A percentile compares a stretch with the other conserved stretches of the same genome.
These are phyloP conservation scores for Henricia sp. DNA, from an alignment of 53 echinoderm and acorn worm genomes.

Conservation along the genomic window DNA sequence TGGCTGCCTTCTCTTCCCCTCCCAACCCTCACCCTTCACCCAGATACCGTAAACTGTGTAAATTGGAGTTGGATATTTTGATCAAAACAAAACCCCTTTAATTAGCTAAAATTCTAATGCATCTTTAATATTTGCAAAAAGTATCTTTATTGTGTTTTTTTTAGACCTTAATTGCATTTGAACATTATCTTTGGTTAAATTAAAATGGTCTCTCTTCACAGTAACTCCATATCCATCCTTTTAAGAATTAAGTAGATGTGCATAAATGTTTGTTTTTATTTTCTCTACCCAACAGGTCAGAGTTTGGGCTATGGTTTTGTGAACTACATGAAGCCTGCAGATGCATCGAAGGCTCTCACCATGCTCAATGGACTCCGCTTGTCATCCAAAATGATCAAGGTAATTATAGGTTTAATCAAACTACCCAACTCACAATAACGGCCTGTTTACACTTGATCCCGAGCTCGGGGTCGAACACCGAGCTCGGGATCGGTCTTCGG, in stretches of 20 bases:
- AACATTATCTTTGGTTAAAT: not conserved
- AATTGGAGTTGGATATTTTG: not conserved
- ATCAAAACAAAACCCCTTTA: too few relatives aligned
- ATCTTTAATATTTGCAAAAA: not conserved
- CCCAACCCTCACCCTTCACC: not conserved
- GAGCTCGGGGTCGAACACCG: too few relatives aligned
- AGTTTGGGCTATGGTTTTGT: slow-evolving; percentile 99
- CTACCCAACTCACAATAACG: too few relatives aligned
- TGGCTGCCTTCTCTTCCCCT: not conserved
- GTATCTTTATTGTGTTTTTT: not conserved
- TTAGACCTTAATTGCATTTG: not conserved
- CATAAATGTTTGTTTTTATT: slow-evolving; percentile 66
- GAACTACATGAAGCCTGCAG: slow-evolving; percentile 97
- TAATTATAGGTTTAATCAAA: slow-evolving; percentile 27
- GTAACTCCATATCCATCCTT: slow-evolving; percentile 25
- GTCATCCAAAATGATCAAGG: slow-evolving; percentile 97
- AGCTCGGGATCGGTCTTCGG: too few relatives aligned
- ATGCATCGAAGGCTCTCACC: slow-evolving; percentile 92
- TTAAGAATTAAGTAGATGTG: slow-evolving; percentile 47
- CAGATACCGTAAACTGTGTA: too few relatives aligned
- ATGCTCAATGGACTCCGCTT: slow-evolving; percentile 94
- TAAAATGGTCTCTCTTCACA: too few relatives aligned
- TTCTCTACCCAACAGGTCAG: slow-evolving; percentile 90
- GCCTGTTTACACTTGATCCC: too few relatives aligned
- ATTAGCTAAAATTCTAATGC: too few relatives aligned